Percentiles rank a stretch among this genome's conserved stretches.
Evolutionary conservation across 2,888 invertebrate species (phyloP).

Genomic region (Thyatira batis): DNA sequence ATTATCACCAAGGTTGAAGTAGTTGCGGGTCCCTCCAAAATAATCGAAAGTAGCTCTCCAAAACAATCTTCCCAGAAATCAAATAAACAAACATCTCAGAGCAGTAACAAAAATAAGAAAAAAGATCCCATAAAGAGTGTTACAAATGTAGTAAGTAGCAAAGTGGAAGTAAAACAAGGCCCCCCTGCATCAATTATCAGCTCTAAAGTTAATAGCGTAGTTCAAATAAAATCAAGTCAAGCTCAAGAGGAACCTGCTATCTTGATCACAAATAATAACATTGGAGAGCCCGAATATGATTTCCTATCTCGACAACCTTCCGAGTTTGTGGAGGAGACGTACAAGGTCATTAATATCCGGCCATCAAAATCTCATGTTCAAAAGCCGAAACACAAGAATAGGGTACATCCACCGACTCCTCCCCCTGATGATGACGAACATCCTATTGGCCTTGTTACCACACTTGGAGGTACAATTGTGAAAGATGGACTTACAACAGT

Average conservation of each 20-base stretch:
- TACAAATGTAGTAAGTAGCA: constrained; percentile 69
- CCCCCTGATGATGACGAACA: constrained; percentile 84
- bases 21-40: constrained; percentile 77
- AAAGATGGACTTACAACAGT: constrained; percentile 92
- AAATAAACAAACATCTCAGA: constrained; percentile 51
- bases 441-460: constrained; percentile 91
- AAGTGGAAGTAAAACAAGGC: constrained; percentile 76
- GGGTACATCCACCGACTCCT: constrained; percentile 65
- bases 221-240: constrained; percentile 78
- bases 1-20: constrained; percentile 81
- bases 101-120: constrained; percentile 57
- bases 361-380: constrained; percentile 83
- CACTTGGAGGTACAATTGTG: constrained; percentile 91
- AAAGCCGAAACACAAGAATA: constrained; percentile 75
- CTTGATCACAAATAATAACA: constrained; percentile 86
- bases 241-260: constrained; percentile 82
- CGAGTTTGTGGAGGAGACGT: constrained; percentile 92
- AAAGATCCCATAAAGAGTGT: constrained; percentile 62
- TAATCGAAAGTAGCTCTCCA: constrained; percentile 59
- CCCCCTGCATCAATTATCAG: constrained; percentile 54
- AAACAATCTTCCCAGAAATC: constrained; percentile 54
- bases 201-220: constrained; percentile 79
- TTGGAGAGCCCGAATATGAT: constrained; percentile 92
- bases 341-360: constrained; percentile 90
- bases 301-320: constrained; percentile 92